Percentiles rank a stretch among this genome's conserved stretches.
These are phyloP conservation scores for Caenorhabditis remanei DNA, from an alignment of 1,140 invertebrate genomes.

Conservation along the genomic window DNA sequence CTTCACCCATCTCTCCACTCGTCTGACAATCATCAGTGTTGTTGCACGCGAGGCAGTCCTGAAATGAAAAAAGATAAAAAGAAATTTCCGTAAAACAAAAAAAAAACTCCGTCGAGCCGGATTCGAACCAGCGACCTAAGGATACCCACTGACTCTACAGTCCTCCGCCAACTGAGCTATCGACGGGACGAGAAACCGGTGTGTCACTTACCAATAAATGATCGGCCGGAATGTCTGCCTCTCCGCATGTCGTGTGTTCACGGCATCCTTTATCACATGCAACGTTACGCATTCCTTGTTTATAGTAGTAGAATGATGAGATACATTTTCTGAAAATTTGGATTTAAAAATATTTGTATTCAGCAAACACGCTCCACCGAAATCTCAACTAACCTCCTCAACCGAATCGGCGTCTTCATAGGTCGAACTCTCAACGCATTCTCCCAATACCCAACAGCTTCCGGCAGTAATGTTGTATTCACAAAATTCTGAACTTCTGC, in stretches of 20 bases:
- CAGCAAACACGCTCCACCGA: no score
- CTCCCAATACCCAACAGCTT: slow-evolving; percentile 68
- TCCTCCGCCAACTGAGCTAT: slow-evolving; percentile 72
- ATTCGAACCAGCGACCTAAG: slow-evolving; percentile 45
- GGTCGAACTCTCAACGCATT: slow-evolving; percentile 65
- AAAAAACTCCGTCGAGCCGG: slow-evolving; percentile 35
- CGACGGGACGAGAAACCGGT: background rate
- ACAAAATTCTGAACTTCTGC: slow-evolving; percentile 65
- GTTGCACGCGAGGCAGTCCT: slow-evolving; percentile 64
- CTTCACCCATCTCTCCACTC: slow-evolving; percentile 77
- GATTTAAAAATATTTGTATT: no score
- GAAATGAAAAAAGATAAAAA: slow-evolving; percentile 57
- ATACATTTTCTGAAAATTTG: slow-evolving; percentile 67
- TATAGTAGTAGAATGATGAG: slow-evolving; percentile 67
- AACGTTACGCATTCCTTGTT: slow-evolving; percentile 59
- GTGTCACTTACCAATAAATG: slow-evolving; percentile 71
- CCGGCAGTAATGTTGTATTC: slow-evolving; percentile 65
- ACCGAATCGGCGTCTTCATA: slow-evolving; percentile 59
- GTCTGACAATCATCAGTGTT: slow-evolving; percentile 68
- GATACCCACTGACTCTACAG: slow-evolving; percentile 63
- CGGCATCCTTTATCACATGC: slow-evolving; percentile 69
- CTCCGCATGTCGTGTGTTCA: slow-evolving; percentile 73
- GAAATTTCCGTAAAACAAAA: slow-evolving; percentile 67
- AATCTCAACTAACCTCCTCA: no score
- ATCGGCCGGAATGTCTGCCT: slow-evolving; percentile 71